phyloP scores from a whole-genome alignment of 2,797 vertebrate species.

The Austrolebias charrua region DNA sequence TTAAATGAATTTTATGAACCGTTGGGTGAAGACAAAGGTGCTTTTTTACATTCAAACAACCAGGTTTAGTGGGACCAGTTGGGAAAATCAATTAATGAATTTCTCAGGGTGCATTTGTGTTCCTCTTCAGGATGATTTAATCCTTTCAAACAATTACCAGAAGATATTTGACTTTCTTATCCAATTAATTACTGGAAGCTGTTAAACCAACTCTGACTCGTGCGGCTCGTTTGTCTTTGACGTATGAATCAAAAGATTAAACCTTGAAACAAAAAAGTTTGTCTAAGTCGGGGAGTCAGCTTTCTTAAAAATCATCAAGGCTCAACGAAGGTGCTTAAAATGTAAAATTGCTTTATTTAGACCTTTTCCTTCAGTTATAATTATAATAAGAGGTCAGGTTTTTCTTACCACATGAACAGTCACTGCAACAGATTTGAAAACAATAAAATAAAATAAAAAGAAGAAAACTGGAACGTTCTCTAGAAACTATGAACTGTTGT shows the following conservation, averaged over 20 bases:
- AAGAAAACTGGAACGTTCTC: neutral
- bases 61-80: no score
- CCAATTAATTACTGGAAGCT: constrained; percentile 36
- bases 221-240: constrained; percentile 46
- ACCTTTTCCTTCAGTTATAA: constrained; percentile 12
- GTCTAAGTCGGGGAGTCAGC: neutral
- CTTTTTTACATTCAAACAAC: no score
- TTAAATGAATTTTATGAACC: no score
- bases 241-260: constrained; percentile 54
- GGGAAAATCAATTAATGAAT: no score
- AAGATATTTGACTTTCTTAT: constrained; percentile 30
- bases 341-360: neutral
- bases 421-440: constrained; percentile 20
- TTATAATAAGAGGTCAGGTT: constrained; percentile 39
- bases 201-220: constrained; percentile 26
- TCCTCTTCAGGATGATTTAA: neutral
- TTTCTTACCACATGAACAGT: constrained; percentile 40
- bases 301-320: neutral
- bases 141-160: neutral
- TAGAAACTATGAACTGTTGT: constrained; percentile 31
- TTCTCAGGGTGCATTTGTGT: no score
- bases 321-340: neutral
- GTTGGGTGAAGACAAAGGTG: no score
- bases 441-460: neutral
- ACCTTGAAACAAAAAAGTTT: neutral